Base-by-base conservation (phyloP, 2,888 invertebrate species). In the Sarcophaga carnaria region DNA sequence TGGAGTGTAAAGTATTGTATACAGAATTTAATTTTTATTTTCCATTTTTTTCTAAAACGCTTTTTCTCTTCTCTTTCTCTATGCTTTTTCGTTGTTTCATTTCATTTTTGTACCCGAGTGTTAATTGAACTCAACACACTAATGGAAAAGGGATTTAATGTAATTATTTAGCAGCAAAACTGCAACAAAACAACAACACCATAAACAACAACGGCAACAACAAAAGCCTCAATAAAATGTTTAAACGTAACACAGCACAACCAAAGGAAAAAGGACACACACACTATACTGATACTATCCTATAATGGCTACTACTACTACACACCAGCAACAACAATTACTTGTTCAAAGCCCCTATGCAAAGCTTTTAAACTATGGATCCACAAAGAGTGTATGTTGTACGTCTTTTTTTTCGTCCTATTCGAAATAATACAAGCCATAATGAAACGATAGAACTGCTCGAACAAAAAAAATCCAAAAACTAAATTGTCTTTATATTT, bases 51-150 rank as follows among this genome's bases (percentile, higher is more conserved):
- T 54, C 54, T 54, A 54, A 14, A 14, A 54, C 17, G 17, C 5
- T 14, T 54, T 54, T 54, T 14, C 12, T 66, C 60, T 62, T 62
- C 54, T 54, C n/a, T 20, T 10, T n/a, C 27, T 66, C 59, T 64
- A 17, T 54, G 49, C 14, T 64, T 71, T 64, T 77, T 62, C 22
- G 49, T 67, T 83, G 72, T 74, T 62, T 10, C 59, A 59, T 37
- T 59, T 59, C 72, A 20, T 83, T 83, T 83, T 64, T 70, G 11
- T 49, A 80, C 63, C 17, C 76, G 76, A 82, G 71, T 87, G 84
- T 87, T 89, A 90, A 90, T 90, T 90, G 90, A 88, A 89, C 89
- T 88, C 89, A 89, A 90, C 89, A 90, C 88, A 89, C 88, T 90
- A 89, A 90, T 90, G 90, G 89, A 89, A 89, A 88, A 89, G 88